These are phyloP conservation scores for Nematopogon swammerdamellus DNA, from an alignment of 2,888 invertebrate genomes.

Conservation along the genomic window DNA sequence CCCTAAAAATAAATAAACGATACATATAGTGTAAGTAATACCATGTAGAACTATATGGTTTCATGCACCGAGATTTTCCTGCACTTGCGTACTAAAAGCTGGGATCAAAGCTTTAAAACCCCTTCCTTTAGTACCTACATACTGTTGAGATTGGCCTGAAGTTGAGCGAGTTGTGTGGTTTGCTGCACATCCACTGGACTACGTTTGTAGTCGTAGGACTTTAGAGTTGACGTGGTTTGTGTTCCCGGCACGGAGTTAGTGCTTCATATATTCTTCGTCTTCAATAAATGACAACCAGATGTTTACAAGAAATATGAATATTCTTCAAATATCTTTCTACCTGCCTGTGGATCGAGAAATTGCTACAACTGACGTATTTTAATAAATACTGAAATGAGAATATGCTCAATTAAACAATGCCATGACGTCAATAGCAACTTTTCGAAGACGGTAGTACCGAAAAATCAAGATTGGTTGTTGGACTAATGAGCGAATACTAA, in stretches of 20 bases:
- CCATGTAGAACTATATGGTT: no score
- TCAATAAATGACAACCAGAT: slow-evolving; percentile 2
- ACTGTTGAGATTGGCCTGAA: no score
- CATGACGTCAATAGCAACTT: not conserved
- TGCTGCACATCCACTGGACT: not conserved
- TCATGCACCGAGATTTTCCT: no score
- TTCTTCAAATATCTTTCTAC: no score
- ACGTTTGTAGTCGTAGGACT: not conserved
- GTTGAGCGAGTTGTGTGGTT: not conserved
- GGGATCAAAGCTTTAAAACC: no score
- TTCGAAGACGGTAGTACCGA: not conserved
- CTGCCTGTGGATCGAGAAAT: not conserved
- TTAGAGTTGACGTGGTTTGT: not conserved
- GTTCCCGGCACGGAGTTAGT: not conserved
- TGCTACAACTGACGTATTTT: not conserved
- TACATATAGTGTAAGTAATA: no score
- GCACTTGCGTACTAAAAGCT: no score
- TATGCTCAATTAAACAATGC: no score
- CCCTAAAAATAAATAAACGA: no score
- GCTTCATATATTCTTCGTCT: not conserved
- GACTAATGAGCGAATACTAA: slow-evolving; percentile 57
- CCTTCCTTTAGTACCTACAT: no score
- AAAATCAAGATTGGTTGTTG: slow-evolving; percentile 5
- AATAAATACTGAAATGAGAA: no score
- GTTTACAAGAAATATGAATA: not conserved